Evolutionary conservation across 2,888 invertebrate genomes (phyloP), one percentile per base, ranked within the genome.

Genomic region (Stenodema calcarata): DNA sequence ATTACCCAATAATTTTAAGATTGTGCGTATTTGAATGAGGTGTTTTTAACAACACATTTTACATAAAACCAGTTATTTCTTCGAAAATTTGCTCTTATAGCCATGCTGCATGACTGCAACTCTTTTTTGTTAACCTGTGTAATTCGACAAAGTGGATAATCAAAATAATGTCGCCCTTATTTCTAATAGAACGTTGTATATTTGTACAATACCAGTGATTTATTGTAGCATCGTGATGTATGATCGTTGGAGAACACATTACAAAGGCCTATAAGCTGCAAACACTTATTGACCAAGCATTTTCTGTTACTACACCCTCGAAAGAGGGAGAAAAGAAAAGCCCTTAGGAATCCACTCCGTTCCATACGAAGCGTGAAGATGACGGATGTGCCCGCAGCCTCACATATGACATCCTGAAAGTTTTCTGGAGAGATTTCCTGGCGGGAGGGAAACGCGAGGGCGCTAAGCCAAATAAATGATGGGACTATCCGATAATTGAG

Each of bases 381-480:
- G 78, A 78, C 78, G 35, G 78, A 78, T 78, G 78, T 44, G 78
- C 44, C 14, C 41, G 27, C 16, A 78, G 78, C 78, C 44, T 23
- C 78, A 78, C 78, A 78, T 78, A 78, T 78, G 78, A 78, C 78
- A 78, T 73, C 18, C 23, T 62, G 62, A 62, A 62, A 62, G 62
- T 62, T 62, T 62, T 62, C 62, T 35, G 73, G 78, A 78, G 42
- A 62, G 62, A 62, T 62, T 62, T 44, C 78, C 78, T 27, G 44
- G 3, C 16, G 44, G 44, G 70, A 18, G 28, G 78, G 81, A 81
- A 50, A 54, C 0, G 14, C 47, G 42, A 47, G 30, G 80, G 81
- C 81, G 62, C 81, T 81, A 81, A 81, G 81, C 62, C 54, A 81
- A 81, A 81, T 62, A 81, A 81, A 81, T 81, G 81, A 81, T 81